Base-by-base conservation (phyloP, 2,888 invertebrate species). In the Galeopsomyia nigrocyanea region DNA sequence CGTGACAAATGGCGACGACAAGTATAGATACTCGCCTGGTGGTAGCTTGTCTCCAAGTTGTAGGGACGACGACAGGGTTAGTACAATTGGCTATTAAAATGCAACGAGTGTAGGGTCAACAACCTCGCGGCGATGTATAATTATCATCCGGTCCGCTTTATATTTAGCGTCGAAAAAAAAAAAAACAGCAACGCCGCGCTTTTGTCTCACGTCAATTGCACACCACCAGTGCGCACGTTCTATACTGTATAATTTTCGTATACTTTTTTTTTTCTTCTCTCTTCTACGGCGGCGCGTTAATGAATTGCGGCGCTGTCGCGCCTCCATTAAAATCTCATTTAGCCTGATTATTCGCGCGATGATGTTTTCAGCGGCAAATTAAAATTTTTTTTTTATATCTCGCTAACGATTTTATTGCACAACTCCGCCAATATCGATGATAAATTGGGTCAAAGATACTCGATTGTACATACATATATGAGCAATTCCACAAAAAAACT, bases 11-110 rank as follows among this genome's bases (percentile, higher is more conserved):
- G 46, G 60, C 46, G 84, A 84, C 26, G 83, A 85, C 61, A 84
- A 84, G 78, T 84, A 83, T 71, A 78, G 83, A 71, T 84, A 83
- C 69, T 83, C 84, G 17, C 82, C 84, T 14, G 78, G 71, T 0
- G 81, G 82, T 65, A 83, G 82, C 53, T 76, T 83, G 46, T 84
- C 84, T 39, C 80, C 83, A 10, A 80, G 79, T 19, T 84, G 80
- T 71, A 79, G 83, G 62, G 85, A 85, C 17, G 85, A 84, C 26
- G 83, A 83, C 13, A 63, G 74, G 79, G 82, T 82, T 21, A 78
- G 72, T 14, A 21, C 16, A 9, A 62, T 57, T 14, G 21, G 17
- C 14, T 17, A 60, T 47, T n/a, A 39, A 39, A 39, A 39, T 10
- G 7, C n/a, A n/a, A n/a, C n/a, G n/a, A n/a, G n/a, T n/a, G n/a